phyloP scores from a whole-genome alignment of 2,113 vertebrate genomes.

The Xerus inauris region DNA sequence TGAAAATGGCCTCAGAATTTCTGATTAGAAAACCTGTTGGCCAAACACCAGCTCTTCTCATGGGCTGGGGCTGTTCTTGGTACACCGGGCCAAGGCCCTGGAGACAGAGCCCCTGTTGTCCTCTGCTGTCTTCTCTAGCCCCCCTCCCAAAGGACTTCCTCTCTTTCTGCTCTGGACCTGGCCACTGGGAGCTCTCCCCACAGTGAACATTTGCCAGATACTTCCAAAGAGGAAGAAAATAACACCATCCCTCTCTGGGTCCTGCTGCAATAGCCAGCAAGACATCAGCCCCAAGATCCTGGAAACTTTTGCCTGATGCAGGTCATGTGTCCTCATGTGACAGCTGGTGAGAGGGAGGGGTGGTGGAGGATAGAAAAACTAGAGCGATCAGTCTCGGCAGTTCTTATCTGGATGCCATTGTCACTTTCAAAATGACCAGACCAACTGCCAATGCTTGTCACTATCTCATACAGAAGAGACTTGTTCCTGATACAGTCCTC shows the following conservation, averaged over 20 bases:
- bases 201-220: not conserved
- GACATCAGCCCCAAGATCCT: not conserved
- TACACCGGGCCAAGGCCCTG: too few relatives aligned
- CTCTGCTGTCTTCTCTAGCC: not conserved
- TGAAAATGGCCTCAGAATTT: not conserved
- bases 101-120: not conserved
- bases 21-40: not conserved
- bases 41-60: not conserved
- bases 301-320: not conserved
- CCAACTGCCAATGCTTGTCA: not conserved
- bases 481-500: not conserved
- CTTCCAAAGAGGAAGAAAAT: not conserved
- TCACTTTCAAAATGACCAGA: not conserved
- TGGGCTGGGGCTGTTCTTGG: not conserved
- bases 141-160: not conserved
- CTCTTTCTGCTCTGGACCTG: not conserved
- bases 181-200: not conserved
- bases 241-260: not conserved
- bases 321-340: not conserved
- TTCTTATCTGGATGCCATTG: not conserved
- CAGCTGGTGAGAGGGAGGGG: fast-evolving
- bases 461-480: not conserved
- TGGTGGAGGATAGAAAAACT: not conserved
- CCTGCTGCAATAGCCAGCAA: not conserved
- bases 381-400: not conserved